Evolutionary conservation across 2,888 invertebrate genomes (phyloP).

Genomic region (Drosophila kuntzei): DNA sequence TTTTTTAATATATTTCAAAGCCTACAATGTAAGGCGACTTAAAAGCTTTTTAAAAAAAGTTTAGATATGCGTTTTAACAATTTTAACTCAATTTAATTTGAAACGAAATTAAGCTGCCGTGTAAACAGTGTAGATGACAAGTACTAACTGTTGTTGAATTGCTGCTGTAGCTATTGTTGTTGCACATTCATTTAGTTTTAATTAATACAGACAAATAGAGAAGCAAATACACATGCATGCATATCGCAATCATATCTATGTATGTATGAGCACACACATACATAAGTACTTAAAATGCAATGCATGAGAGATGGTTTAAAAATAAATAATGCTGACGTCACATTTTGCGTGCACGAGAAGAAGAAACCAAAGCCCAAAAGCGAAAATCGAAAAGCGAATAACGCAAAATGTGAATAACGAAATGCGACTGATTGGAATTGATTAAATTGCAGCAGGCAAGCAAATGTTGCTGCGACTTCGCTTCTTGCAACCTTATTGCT

Average conservation of each 20-base stretch:
- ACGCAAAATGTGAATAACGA: conserved; percentile 35
- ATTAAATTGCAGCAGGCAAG: conserved; percentile 68
- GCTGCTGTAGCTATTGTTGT: conserved; percentile 29
- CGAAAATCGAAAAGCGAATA: conserved; percentile 34
- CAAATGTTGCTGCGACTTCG: conserved; percentile 40
- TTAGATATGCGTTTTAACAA: neutral
- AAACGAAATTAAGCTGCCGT: neutral
- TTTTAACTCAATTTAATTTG: neutral
- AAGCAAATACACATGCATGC: conserved; percentile 4
- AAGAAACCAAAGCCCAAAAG: conserved; percentile 38
- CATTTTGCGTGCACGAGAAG: conserved; percentile 56
- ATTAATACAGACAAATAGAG: conserved; percentile 67
- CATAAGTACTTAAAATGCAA: conserved; percentile 43
- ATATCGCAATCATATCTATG: neutral
- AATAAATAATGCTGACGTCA: conserved; percentile 77
- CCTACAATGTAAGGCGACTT: too few relatives aligned
- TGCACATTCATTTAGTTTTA: conserved; percentile 71
- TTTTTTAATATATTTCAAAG: too few relatives aligned
- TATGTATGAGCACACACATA: neutral
- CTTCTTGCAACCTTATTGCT: conserved; percentile 34
- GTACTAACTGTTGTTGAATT: conserved; percentile 52
- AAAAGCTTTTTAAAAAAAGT: neutral
- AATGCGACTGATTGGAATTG: conserved; percentile 71
- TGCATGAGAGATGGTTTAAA: conserved; percentile 59
- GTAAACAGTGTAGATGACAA: conserved; percentile 30